phyloP scores from a whole-genome alignment of 23 tunicate genomes.

The Styela plicata region DNA sequence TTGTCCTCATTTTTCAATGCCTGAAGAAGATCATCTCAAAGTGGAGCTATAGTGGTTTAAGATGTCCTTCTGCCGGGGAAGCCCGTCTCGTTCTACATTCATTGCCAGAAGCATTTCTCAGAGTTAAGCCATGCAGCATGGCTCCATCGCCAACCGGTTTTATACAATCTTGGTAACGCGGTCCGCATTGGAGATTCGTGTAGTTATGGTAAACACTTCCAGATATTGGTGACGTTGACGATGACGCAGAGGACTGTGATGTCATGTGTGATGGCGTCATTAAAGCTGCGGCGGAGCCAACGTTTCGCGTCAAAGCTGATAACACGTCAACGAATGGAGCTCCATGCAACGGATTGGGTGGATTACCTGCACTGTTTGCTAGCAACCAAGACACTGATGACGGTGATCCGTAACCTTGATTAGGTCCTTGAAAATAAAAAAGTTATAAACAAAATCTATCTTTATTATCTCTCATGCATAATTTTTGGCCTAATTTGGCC shows the following conservation, averaged over 20 bases:
- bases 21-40: no score
- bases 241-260: not conserved
- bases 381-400: constrained; percentile 82
- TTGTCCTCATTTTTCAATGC: no score
- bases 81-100: constrained; percentile 3
- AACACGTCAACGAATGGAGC: constrained; percentile 88
- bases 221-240: constrained; percentile 2
- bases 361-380: constrained; percentile 49
- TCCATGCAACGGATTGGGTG: constrained; percentile 48
- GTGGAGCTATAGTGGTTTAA: not conserved
- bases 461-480: no score
- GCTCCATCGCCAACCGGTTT: not conserved
- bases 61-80: not conserved
- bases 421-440: constrained; percentile 20
- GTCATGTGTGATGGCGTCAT: constrained; percentile 58
- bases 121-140: not conserved
- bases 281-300: constrained; percentile 70
- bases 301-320: constrained; percentile 82
- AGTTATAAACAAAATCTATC: no score
- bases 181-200: not conserved
- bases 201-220: not conserved
- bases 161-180: not conserved
- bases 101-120: constrained; percentile 9
- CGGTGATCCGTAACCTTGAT: constrained; percentile 30
- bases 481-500: no score